Conservation (phyloP, 1,140 invertebrate species). For the Venustaconcha ellipsiformis region DNA sequence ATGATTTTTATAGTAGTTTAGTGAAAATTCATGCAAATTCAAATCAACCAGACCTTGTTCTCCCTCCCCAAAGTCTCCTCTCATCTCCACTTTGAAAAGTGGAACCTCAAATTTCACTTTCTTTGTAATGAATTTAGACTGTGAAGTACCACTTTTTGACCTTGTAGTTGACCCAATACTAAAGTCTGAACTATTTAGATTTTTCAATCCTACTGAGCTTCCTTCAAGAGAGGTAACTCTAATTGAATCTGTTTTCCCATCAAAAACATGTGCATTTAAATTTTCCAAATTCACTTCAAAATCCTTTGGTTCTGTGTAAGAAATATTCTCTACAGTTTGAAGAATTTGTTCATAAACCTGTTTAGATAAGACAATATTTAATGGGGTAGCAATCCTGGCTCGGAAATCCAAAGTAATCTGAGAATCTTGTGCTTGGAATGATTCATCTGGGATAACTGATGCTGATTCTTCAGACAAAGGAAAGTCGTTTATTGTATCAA, state of each 20-base stretch:
- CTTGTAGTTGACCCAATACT: background rate
- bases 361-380: constrained; percentile 87
- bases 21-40: constrained; percentile 84
- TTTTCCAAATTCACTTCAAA: too few relatives aligned
- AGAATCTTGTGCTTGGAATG: constrained; percentile 4
- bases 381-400: constrained; percentile 84
- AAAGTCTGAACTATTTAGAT: too few relatives aligned
- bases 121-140: constrained; percentile 42
- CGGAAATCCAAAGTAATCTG: constrained; percentile 73
- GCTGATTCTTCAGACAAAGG: constrained; percentile 13
- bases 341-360: constrained; percentile 90
- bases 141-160: constrained; percentile 5
- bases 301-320: constrained; percentile 32
- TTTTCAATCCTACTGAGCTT: too few relatives aligned
- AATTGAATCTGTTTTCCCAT: too few relatives aligned
- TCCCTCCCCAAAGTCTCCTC: constrained; percentile 64
- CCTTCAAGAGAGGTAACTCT: too few relatives aligned
- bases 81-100: constrained; percentile 66
- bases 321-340: constrained; percentile 74
- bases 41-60: constrained; percentile 77
- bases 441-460: constrained; percentile 12
- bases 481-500: background rate
- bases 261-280: too few relatives aligned
- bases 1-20: constrained; percentile 79
- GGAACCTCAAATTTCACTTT: constrained; percentile 66